A percentile compares a stretch with the other conserved stretches of the same genome.
Evolutionary conservation across 2,888 invertebrate species (phyloP).

Genomic region (Acleris emargana): DNA sequence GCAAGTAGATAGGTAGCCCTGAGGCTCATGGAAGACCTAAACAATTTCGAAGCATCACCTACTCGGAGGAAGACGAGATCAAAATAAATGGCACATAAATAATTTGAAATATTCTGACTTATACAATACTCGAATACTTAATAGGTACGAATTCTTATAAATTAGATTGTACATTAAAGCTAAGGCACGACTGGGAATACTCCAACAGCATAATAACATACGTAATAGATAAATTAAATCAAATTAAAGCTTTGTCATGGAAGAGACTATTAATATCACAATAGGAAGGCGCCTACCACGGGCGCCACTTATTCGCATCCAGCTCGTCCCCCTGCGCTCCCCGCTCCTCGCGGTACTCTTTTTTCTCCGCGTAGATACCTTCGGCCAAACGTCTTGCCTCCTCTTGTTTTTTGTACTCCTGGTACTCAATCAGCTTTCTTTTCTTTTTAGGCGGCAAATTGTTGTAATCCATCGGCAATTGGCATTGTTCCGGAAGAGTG

Average conservation of each 20-base stretch:
- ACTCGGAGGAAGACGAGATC: slow-evolving; percentile 74
- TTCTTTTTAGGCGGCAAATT: slow-evolving; percentile 82
- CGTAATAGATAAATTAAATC: slow-evolving; percentile 63
- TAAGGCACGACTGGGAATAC: slow-evolving; percentile 54
- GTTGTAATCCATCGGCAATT: slow-evolving; percentile 79
- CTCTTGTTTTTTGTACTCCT: slow-evolving; percentile 80
- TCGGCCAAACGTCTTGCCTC: slow-evolving; percentile 73
- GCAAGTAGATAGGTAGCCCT: slow-evolving; percentile 4
- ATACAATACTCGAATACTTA: slow-evolving; percentile 19
- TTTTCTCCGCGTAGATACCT: slow-evolving; percentile 71
- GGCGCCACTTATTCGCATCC: slow-evolving; percentile 74
- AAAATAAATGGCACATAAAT: slow-evolving; percentile 69
- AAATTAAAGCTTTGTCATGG: slow-evolving; percentile 82
- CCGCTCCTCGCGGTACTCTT: slow-evolving; percentile 52
- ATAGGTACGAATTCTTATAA: slow-evolving; percentile 25
- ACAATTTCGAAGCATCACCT: slow-evolving; percentile 32
- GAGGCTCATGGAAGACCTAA: slow-evolving; percentile 48
- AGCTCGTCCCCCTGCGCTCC: slow-evolving; percentile 65
- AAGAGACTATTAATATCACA: slow-evolving; percentile 79
- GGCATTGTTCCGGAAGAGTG: slow-evolving; percentile 75
- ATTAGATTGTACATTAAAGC: slow-evolving; percentile 35
- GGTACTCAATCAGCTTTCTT: slow-evolving; percentile 81
- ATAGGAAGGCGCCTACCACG: slow-evolving; percentile 62
- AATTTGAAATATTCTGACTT: slow-evolving; percentile 44
- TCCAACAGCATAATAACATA: slow-evolving; percentile 40